These are phyloP conservation scores for Pseudorhombus dupliciocellatus DNA, from an alignment of 2,113 vertebrate genomes.

Conservation along the genomic window DNA sequence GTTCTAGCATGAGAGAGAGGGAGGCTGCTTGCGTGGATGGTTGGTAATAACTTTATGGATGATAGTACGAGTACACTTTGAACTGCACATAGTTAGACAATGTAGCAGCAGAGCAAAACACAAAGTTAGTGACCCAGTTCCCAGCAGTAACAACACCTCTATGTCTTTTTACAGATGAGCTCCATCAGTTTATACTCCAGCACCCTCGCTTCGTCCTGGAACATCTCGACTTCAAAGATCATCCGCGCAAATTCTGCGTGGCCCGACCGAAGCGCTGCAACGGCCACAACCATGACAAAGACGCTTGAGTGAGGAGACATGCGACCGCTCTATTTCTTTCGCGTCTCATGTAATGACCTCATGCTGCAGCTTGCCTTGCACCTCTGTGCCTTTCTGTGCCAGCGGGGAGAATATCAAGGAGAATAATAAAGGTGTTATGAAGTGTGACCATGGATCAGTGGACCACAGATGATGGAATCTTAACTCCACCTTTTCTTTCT, in stretches of 20 bases:
- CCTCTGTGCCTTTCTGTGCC: slow-evolving; percentile 53
- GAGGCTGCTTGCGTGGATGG: too few species aligned
- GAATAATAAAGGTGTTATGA: background rate
- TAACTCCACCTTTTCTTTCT: background rate
- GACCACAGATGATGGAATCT: background rate
- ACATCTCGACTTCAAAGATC: slow-evolving; percentile 78
- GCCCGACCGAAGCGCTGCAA: slow-evolving; percentile 82
- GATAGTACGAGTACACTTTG: too few species aligned
- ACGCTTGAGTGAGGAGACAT: slow-evolving; percentile 16
- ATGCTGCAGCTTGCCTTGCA: slow-evolving; percentile 1
- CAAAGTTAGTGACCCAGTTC: too few species aligned
- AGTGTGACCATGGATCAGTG: background rate
- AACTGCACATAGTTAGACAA: too few species aligned
- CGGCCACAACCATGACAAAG: slow-evolving; percentile 58
- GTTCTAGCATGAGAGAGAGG: too few species aligned
- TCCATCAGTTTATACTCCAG: slow-evolving; percentile 79
- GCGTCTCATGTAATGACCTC: background rate
- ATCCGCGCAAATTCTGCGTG: slow-evolving; percentile 36
- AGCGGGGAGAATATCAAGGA: background rate
- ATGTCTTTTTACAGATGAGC: slow-evolving; percentile 77
- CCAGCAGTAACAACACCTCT: background rate
- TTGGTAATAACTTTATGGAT: too few species aligned
- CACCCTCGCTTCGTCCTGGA: slow-evolving; percentile 86
- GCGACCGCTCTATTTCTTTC: background rate
- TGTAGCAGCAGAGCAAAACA: too few species aligned